A percentile compares a stretch with the other conserved stretches of the same genome.
Conservation (phyloP, 35 echinoderm and acorn worm genomes). For the Stichopus chloronotus region DNA sequence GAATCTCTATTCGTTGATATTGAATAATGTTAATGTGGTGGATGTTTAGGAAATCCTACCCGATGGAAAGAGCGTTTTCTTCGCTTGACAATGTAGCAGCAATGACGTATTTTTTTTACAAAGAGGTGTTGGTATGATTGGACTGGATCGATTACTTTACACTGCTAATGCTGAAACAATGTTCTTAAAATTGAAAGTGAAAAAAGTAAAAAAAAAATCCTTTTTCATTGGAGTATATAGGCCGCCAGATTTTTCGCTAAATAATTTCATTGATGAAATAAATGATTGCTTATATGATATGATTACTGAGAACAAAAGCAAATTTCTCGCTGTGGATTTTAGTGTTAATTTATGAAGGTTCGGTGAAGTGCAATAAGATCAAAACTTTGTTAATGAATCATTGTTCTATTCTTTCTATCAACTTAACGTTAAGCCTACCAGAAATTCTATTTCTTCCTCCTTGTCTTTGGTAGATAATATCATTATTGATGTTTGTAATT, state of each 20-base stretch:
- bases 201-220: not conserved
- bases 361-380: not conserved
- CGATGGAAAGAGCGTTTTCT: too few species aligned
- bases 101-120: too few species aligned
- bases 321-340: not conserved
- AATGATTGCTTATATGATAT: conserved; percentile 10
- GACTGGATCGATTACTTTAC: not conserved
- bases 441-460: not conserved
- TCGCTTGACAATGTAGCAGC: too few species aligned
- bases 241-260: not conserved
- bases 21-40: too few species aligned
- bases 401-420: conserved; percentile 6
- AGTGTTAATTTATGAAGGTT: not conserved
- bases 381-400: not conserved
- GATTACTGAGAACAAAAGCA: not conserved
- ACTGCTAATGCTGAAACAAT: not conserved
- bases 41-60: too few species aligned
- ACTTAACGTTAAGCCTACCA: conserved; percentile 25
- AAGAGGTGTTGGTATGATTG: too few species aligned
- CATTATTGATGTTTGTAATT: too few species aligned
- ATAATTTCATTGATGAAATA: not conserved
- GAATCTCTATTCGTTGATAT: too few species aligned
- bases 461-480: conserved; percentile 6
- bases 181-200: not conserved
- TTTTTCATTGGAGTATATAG: not conserved